These are phyloP conservation scores for Arnoldichthys spilopterus DNA, from an alignment of 2,797 vertebrate species.

Conservation along the genomic window DNA sequence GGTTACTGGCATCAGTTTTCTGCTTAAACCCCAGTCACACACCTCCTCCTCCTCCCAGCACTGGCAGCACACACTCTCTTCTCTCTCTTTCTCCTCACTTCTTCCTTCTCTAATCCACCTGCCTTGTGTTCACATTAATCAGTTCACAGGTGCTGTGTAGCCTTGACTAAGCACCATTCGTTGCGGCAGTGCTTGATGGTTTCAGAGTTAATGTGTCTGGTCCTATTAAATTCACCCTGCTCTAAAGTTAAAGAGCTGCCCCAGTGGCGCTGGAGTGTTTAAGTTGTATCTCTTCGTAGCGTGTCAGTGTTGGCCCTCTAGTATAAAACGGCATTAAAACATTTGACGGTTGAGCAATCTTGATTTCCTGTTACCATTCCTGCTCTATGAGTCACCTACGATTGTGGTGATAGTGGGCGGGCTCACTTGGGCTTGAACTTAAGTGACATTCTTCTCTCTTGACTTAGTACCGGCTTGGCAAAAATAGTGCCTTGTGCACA, in stretches of 20 bases:
- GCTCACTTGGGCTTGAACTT: slow-evolving; percentile 45
- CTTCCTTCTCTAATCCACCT: slow-evolving; percentile 13
- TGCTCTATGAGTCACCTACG: slow-evolving; percentile 65
- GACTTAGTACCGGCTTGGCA: not conserved
- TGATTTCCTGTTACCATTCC: slow-evolving; percentile 66
- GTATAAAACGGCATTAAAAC: not conserved
- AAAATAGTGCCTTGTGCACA: not conserved
- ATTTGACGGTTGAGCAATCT: slow-evolving; percentile 44
- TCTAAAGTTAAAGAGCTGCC: slow-evolving; percentile 25
- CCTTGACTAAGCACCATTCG: slow-evolving; percentile 5
- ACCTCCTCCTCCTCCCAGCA: not conserved
- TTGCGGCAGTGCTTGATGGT: not conserved
- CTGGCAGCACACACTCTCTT: not conserved
- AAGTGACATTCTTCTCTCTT: slow-evolving; percentile 59
- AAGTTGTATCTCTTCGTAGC: slow-evolving; percentile 53
- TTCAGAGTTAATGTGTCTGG: not conserved
- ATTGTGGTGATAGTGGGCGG: slow-evolving; percentile 55
- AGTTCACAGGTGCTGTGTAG: slow-evolving; percentile 30
- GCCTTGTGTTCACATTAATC: not conserved
- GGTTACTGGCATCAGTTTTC: slow-evolving; percentile 63
- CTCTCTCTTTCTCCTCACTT: not conserved
- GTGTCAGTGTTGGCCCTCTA: not conserved
- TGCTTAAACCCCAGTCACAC: slow-evolving; percentile 28
- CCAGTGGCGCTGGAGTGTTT: slow-evolving; percentile 8
- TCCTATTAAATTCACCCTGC: not conserved